Conservation (phyloP, 2,888 invertebrate species). For the Caenorhabditis angaria region DNA sequence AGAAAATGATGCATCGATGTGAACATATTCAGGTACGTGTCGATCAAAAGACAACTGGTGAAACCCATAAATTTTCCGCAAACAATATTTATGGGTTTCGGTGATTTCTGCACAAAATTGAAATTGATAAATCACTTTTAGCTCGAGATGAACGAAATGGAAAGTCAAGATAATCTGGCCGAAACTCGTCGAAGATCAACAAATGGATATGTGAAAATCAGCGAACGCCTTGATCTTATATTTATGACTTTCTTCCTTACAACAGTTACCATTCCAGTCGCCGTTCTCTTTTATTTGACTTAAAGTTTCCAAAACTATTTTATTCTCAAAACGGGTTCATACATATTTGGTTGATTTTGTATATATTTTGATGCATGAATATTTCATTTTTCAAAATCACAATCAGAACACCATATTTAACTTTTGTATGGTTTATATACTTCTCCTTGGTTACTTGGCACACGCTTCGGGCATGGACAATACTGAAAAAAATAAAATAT, state of each 20-base stretch:
- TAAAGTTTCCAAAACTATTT: conserved; percentile 5
- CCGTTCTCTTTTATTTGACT: conserved; percentile 60
- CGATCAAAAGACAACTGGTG: conserved; percentile 21
- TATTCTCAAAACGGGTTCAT: conserved; percentile 3
- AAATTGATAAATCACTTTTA: neutral
- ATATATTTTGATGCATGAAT: neutral
- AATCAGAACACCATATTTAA: neutral
- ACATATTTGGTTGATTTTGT: neutral
- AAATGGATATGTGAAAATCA: conserved; percentile 66
- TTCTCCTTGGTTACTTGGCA: conserved; percentile 21
- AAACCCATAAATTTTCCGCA: conserved; percentile 40
- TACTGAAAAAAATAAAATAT: conserved; percentile 36
- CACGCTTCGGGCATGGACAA: conserved; percentile 47
- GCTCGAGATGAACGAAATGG: conserved; percentile 11
- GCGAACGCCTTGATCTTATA: conserved; percentile 62
- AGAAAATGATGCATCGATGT: conserved; percentile 49
- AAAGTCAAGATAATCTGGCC: conserved; percentile 38
- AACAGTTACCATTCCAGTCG: conserved; percentile 64
- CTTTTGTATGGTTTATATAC: conserved; percentile 40
- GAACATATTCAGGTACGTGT: conserved; percentile 50
- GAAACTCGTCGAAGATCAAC: conserved; percentile 25
- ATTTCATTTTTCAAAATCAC: neutral
- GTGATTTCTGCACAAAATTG: neutral
- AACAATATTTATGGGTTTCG: neutral
- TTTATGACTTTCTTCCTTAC: conserved; percentile 64